Conservation (phyloP, 2,797 vertebrate species). For the Hydrocynus forskahlii region DNA sequence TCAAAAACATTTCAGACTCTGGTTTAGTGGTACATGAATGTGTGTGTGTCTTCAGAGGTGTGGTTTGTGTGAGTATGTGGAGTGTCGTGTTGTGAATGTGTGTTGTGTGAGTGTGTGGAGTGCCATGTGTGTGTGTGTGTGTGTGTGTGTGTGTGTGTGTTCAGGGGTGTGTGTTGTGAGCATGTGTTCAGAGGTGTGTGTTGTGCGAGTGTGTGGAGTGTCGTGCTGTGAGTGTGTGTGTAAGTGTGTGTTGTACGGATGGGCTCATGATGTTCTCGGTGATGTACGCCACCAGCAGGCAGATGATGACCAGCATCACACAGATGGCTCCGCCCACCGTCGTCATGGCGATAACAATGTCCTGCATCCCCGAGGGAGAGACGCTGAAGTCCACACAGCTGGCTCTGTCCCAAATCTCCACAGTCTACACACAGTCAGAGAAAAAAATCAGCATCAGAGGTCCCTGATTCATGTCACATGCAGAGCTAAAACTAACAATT, state of each 20-base stretch:
- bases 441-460: background rate
- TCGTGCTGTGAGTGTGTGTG: no score
- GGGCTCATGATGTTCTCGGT: slow-evolving; percentile 96
- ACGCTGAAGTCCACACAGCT: slow-evolving; percentile 91
- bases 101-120: no score
- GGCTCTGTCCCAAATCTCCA: slow-evolving; percentile 50
- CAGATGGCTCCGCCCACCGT: slow-evolving; percentile 97
- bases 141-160: slow-evolving; percentile 7
- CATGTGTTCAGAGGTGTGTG: slow-evolving; percentile 44
- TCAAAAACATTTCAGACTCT: no score
- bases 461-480: no score
- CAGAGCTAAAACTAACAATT: no score
- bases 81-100: no score
- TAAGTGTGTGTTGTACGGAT: slow-evolving; percentile 71
- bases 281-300: slow-evolving; percentile 96
- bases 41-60: no score
- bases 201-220: slow-evolving; percentile 69
- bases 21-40: no score
- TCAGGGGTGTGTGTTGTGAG: no score
- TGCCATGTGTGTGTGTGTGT: background rate
- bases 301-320: slow-evolving; percentile 98
- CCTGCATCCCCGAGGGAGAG: slow-evolving; percentile 89
- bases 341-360: slow-evolving; percentile 97
- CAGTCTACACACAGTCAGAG: slow-evolving; percentile 79
- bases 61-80: no score